Evolutionary conservation across 1,140 invertebrate genomes (phyloP), one percentile per base, ranked within the genome.

Genomic region (Hyposmocoma kahamanoa): DNA sequence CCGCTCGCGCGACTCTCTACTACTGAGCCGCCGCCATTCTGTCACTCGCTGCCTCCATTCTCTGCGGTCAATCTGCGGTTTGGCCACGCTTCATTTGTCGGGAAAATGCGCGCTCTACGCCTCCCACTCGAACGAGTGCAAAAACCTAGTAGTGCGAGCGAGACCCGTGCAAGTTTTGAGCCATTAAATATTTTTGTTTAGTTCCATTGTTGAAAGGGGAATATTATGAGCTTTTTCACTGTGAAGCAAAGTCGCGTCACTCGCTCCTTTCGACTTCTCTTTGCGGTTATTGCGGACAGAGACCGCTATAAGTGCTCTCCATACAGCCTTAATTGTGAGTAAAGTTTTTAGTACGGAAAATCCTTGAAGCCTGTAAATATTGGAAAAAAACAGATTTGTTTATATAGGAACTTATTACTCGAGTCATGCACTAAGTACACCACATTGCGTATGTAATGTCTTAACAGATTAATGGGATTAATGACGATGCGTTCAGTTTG

Each of bases 21-120:
- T 71, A 86, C 80, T 84, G 79, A 78, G 59, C 67, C 62, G 75
- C 76, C 76, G 79, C 80, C 82, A 83, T 82, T 72, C 79, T 82
- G 78, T 85, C 78, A 84, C 84, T 83, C 77, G 77, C 73, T 84
- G 79, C 84, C 74, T 85, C 76, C 84, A 84, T 84, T 84, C 77
- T 85, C 84, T 85, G 84, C 81, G 84, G 84, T 84, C 82, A 85
- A 87, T 85, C 84, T 87, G 84, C 73, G 84, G 84, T 86, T 73
- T 78, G 71, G 79, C 75, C 81, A 84, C 72, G 82, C 81, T 84
- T 83, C 80, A 85, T 84, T 85, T 83, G 78, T 72, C 72, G 73
- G 74, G 74, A 84, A 82, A 85, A 82, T 77, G 72, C 62, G 59
- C 60, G 60, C 10, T 45, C 42, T 49, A 52, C 50, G 36, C 47